These are phyloP conservation scores for Cephus sareptanus DNA, from an alignment of 2,888 invertebrate species.

Conservation along the genomic window DNA sequence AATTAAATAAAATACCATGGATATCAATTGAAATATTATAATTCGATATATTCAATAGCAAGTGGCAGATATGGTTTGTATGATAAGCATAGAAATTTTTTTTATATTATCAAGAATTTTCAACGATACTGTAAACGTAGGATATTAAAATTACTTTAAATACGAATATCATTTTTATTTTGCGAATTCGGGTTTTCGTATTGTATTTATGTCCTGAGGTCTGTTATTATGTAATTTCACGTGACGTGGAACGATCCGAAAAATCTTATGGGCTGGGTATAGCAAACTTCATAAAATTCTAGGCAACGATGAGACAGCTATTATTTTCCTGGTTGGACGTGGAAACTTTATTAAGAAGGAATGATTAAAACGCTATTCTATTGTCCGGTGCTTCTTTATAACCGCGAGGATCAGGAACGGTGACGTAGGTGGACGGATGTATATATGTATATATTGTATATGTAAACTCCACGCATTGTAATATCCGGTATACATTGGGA, in stretches of 20 bases:
- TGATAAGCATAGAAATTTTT: too few species aligned
- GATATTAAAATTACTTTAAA: too few species aligned
- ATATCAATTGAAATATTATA: too few species aligned
- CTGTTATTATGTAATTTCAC: background rate
- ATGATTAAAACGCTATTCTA: background rate
- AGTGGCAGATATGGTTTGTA: too few species aligned
- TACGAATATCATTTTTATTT: background rate
- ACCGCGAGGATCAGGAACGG: background rate
- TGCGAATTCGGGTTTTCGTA: background rate
- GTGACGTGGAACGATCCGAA: background rate
- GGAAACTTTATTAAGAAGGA: conserved; percentile 3
- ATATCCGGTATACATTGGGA: too few species aligned
- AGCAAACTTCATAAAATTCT: background rate
- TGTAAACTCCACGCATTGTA: too few species aligned
- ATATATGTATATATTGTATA: background rate
- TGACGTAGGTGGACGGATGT: background rate
- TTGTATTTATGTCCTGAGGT: background rate
- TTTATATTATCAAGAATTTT: too few species aligned
- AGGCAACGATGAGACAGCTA: background rate
- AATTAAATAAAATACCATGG: too few species aligned
- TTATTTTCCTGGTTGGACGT: conserved; percentile 2
- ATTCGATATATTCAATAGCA: too few species aligned
- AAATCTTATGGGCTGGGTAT: background rate
- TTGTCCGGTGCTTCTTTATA: background rate
- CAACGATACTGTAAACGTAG: too few species aligned